Evolutionary conservation across 2,888 invertebrate genomes (phyloP), one percentile per base, ranked within the genome.

Genomic region (Polydrusus cervinus): DNA sequence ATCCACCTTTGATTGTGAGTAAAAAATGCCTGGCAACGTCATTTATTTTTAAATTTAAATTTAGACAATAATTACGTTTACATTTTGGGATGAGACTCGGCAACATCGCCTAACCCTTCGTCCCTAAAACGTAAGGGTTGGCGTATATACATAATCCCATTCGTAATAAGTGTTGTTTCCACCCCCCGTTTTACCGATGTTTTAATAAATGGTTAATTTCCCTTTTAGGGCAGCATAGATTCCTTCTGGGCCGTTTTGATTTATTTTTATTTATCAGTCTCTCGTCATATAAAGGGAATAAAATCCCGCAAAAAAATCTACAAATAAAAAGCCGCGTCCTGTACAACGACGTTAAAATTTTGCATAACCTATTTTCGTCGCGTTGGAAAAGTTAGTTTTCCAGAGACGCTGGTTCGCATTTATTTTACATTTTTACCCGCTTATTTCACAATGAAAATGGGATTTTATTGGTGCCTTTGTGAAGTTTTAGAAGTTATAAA

Each of bases 181-280:
- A 20, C 38, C 74, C 69, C 65, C 64, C 16, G 38, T 47, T 40
- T 64, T 25, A 51, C 66, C 74, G 47, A 64, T 69, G 74, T 74
- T 74, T 74, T 74, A 70, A 74, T 74, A 70, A 74, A 70, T 70
- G 74, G 65, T 74, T 74, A 74, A 74, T 74, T 74, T 74, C 70
- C 74, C 69, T 57, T 70, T 55, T 60, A 55, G 55, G 30, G 16
- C 30, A 53, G 71, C 30, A 55, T 57, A 14, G 10, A 20, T 43
- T 40, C n/a, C 53, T 53, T 66, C 38, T 3, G 40, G 45, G 13
- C 38, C 43, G 30, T 45, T 72, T 72, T 72, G 66, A 72, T 66
- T 72, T 66, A 66, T 66, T 66, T 72, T 72, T 72, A 66, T 66
- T 71, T 72, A 60, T 53, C 6, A 16, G 3, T 45, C 34, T 55